Base-by-base conservation (phyloP, 1,140 invertebrate species). In the Aphaenogaster rudis region DNA sequence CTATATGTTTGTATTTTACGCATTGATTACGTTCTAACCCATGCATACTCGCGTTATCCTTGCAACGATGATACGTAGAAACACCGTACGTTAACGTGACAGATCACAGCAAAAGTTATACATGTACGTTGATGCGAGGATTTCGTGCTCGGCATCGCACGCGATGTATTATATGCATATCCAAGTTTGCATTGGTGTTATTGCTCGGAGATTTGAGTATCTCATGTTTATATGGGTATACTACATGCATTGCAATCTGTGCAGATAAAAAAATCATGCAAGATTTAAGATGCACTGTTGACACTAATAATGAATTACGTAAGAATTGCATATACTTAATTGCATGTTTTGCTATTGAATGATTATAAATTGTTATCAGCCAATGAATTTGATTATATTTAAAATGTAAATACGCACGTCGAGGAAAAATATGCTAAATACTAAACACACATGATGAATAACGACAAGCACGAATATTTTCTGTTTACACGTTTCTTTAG, bases 401-500 rank as follows among this genome's bases (percentile, higher is more conserved):
- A 28, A 48, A 45, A 33, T 33, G 3, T 33, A 69, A 69, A 36
- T 33, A 69, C 11, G 39, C 4, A n/a, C 11, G 15, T 11, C 3
- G 45, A n/a, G n/a, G 8, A 48, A 69, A 69, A 71, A 48, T 61
- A 79, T 66, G 15, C 63, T 15, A 39, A 63, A 84, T 17, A 39
- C 67, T 79, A 33, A 3, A 39, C 28, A 28, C 28, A 28, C 15
- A 61, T 57, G 45, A 66, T 13, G 48, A 39, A 52, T 39, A 54
- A 36, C 15, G 28, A 69, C 39, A 42, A 57, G 64, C 50, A 69
- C 36, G 39, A 84, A 84, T 92, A 90, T 69, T 86, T 87, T 78
- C 52, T 92, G 87, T 92, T 93, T 92, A 92, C 89, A 88, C 50
- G 15, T 81, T 91, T 88, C 87, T 86, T 63, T 67, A 89, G 84